These are phyloP conservation scores for Drosophila carrolli DNA, from an alignment of 1,140 invertebrate species.

Conservation along the genomic window DNA sequence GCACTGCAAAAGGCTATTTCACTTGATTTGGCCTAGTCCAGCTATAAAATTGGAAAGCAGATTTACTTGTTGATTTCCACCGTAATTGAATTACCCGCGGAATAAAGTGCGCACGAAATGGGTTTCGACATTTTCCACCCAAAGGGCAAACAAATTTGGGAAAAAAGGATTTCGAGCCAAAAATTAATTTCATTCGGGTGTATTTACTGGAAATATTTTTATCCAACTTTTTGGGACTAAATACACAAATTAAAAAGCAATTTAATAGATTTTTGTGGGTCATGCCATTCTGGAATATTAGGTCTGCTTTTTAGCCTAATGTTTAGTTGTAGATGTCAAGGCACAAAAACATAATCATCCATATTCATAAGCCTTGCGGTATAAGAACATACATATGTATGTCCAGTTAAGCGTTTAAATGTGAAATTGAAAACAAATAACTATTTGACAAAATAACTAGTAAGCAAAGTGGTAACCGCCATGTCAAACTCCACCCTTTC, in stretches of 20 bases:
- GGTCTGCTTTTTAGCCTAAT: background rate
- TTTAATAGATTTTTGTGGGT: slow-evolving; percentile 46
- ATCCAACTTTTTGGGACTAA: slow-evolving; percentile 31
- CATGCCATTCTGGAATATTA: background rate
- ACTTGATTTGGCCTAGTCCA: slow-evolving; percentile 29
- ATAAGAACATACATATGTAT: background rate
- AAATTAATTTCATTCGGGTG: slow-evolving; percentile 42
- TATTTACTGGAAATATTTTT: slow-evolving; percentile 25
- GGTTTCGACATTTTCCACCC: slow-evolving; percentile 41
- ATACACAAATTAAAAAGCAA: slow-evolving; percentile 61
- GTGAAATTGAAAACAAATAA: slow-evolving; percentile 17
- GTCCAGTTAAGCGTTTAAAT: slow-evolving; percentile 6
- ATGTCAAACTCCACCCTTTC: slow-evolving; percentile 6
- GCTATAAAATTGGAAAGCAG: slow-evolving; percentile 49
- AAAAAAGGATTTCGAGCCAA: background rate
- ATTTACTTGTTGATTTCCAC: slow-evolving; percentile 75
- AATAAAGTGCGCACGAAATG: slow-evolving; percentile 57
- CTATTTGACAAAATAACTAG: background rate
- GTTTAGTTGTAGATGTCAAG: background rate
- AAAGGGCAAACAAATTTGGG: slow-evolving; percentile 18
- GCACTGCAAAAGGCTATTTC: slow-evolving; percentile 29
- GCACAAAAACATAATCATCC: background rate
- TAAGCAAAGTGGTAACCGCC: slow-evolving; percentile 8
- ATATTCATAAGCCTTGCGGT: background rate
- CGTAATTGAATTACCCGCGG: slow-evolving; percentile 67